Evolutionary conservation across 2,797 vertebrate genomes (phyloP), one percentile per base, ranked within the genome.

Genomic region (Cheirogaleus major): DNA sequence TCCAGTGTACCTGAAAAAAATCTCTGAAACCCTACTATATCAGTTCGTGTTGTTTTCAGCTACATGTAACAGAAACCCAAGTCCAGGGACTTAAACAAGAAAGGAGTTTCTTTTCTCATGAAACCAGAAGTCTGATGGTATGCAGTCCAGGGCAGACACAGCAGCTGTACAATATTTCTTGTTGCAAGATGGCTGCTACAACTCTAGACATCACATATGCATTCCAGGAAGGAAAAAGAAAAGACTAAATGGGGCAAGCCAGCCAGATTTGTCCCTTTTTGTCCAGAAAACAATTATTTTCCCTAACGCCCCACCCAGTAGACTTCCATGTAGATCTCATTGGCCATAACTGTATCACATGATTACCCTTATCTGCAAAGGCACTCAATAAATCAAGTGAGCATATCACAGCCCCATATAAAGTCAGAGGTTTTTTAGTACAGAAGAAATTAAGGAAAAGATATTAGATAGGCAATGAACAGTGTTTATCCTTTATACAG

Each of bases 401-500:
- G 22, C 11, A 61, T 63, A 61, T 61, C 10, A 20, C 3, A 45
- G n/a, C 10, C 38, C 35, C 48, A 79, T 65, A 83, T 82, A 73
- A 91, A 89, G 4, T 89, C 25, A 63, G 35, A 11, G 5, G 1
- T 41, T 27, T 73, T 57, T 81, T 52, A 78, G 41, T 65, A n/a
- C 30, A 89, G 48, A 69, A 91, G 48, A 91, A 96, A 55, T 67
- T 63, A 79, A 67, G 41, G 22, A 88, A 95, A 86, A 25, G 25
- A 90, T 57, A 80, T 89, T 69, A 15, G 18, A 27, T 38, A 90
- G 13, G 13, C 27, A 90, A 59, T 67, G n/a, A 86, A 3, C 23
- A 55, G 13, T 89, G 41, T 72, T 72, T 92, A 73, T n/a, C 17
- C 59, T 25, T 78, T 73, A n/a, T 18, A 97, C 8, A 25, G 75